Evolutionary conservation across 2,888 invertebrate genomes (phyloP).

Genomic region (Cancer borealis): DNA sequence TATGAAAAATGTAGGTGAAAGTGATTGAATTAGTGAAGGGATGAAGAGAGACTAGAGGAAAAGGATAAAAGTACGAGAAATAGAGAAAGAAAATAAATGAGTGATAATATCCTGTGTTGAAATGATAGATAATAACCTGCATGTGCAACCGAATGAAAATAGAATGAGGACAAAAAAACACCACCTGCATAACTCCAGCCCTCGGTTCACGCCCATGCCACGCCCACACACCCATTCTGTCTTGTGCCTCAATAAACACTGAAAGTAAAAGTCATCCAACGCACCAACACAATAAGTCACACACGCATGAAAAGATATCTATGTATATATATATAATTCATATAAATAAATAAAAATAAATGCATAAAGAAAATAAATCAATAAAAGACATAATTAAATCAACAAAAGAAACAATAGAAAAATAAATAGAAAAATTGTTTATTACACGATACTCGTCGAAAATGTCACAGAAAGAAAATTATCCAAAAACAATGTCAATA

Average conservation of each 20-base stretch:
- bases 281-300: neutral
- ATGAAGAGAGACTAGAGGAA: too few relatives aligned
- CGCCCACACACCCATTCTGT: neutral
- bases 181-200: neutral
- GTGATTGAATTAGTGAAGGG: neutral
- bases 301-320: neutral
- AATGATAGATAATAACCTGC: neutral
- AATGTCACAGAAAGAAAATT: neutral
- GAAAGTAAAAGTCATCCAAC: neutral
- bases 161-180: neutral
- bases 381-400: neutral
- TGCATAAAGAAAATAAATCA: neutral
- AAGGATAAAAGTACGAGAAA: neutral
- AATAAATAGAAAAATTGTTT: neutral
- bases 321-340: neutral
- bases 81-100: neutral
- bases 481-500: too few relatives aligned
- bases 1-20: neutral
- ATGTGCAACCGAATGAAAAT: neutral
- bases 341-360: neutral
- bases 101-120: neutral
- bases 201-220: constrained; percentile 1
- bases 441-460: neutral
- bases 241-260: neutral
- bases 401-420: neutral